A percentile compares a stretch with the other conserved stretches of the same genome.
These are phyloP conservation scores for Aricia artaxerxes DNA, from an alignment of 2,888 invertebrate genomes.

Conservation along the genomic window DNA sequence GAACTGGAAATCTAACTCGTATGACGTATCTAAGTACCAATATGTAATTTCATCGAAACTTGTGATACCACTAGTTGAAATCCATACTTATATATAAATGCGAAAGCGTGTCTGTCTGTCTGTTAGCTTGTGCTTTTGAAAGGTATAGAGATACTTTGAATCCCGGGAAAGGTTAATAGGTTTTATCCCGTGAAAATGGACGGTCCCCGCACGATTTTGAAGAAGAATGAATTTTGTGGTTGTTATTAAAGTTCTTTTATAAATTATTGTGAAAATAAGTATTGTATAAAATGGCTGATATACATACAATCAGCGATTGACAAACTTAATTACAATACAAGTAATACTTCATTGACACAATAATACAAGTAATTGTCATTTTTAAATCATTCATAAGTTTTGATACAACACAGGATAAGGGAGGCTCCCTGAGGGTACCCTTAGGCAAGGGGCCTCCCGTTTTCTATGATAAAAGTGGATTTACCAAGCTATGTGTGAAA, in stretches of 20 bases:
- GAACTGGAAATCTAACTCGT: too few relatives aligned
- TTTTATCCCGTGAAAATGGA: too few relatives aligned
- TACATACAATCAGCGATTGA: constrained; percentile 6
- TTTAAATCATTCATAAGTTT: not conserved
- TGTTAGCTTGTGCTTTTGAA: not conserved
- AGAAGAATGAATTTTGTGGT: not conserved
- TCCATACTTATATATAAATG: not conserved
- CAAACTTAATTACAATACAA: constrained; percentile 5
- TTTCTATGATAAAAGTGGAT: too few relatives aligned
- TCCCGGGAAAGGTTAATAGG: too few relatives aligned
- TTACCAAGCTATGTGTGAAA: too few relatives aligned
- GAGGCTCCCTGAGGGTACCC: too few relatives aligned
- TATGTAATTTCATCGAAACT: too few relatives aligned
- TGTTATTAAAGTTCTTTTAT: not conserved
- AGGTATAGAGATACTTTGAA: too few relatives aligned
- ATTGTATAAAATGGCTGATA: not conserved
- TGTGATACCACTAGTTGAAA: not conserved
- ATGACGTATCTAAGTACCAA: too few relatives aligned
- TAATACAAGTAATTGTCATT: not conserved
- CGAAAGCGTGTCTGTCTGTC: not conserved
- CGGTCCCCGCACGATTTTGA: too few relatives aligned
- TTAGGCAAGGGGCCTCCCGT: too few relatives aligned
- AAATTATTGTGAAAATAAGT: not conserved
- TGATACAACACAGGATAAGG: not conserved
- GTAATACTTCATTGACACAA: not conserved